Conservation (phyloP, 1,140 invertebrate genomes). For the Pentalonia nigronervosa region DNA sequence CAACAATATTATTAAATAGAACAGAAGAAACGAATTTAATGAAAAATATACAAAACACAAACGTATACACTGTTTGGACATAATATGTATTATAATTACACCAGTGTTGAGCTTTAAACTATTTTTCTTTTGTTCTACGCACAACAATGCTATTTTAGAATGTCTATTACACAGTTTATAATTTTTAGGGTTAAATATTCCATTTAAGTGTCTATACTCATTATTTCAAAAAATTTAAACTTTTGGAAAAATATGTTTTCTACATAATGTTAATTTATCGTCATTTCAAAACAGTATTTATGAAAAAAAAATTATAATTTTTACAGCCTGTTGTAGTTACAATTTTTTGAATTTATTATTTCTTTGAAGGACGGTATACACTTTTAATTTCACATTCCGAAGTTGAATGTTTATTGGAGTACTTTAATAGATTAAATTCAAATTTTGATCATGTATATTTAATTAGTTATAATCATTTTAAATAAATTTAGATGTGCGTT, state of each 20-base stretch:
- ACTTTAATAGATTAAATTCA: neutral
- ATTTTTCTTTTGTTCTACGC: neutral
- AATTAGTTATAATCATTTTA: too few species aligned
- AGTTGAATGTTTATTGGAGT: too few species aligned
- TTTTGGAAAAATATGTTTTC: neutral
- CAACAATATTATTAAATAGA: neutral
- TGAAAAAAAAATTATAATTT: too few species aligned
- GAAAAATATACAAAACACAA: neutral
- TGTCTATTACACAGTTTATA: too few species aligned
- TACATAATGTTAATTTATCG: too few species aligned
- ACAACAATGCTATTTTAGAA: neutral
- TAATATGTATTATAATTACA: neutral
- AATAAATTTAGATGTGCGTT: too few species aligned
- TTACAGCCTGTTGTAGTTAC: too few species aligned
- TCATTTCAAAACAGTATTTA: too few species aligned
- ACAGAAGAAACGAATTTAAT: neutral
- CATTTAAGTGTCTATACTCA: neutral
- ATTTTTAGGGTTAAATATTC: too few species aligned
- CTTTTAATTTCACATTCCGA: too few species aligned
- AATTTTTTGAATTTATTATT: too few species aligned
- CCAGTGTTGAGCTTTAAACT: neutral
- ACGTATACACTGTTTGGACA: neutral
- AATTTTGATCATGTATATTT: neutral
- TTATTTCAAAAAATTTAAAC: neutral
- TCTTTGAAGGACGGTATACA: too few species aligned